phyloP scores from a whole-genome alignment of 2,797 vertebrate genomes.

The Muraenolepis orangiensis region DNA sequence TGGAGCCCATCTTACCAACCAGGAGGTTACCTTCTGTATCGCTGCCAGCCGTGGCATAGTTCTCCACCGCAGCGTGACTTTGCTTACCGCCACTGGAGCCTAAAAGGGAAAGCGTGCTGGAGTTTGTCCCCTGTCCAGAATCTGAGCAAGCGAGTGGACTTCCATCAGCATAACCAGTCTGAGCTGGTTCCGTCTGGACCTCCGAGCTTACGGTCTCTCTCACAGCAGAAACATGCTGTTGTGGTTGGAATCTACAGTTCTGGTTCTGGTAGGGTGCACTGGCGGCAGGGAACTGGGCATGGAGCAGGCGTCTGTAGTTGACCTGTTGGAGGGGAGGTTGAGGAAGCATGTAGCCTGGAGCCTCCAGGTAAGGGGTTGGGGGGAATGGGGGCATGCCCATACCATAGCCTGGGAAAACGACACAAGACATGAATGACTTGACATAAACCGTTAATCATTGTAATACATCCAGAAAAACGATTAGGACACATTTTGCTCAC shows the following conservation, averaged over 20 bases:
- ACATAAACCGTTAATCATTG: background rate
- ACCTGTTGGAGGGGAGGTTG: constrained; percentile 53
- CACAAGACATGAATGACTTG: background rate
- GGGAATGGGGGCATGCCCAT: constrained; percentile 61
- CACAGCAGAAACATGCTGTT: background rate
- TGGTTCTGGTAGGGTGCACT: constrained; percentile 35
- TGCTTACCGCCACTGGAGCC: constrained; percentile 29
- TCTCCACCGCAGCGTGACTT: background rate
- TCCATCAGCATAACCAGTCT: background rate
- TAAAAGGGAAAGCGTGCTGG: constrained; percentile 37
- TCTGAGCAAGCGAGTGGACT: constrained; percentile 39
- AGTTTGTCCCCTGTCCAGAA: constrained; percentile 49
- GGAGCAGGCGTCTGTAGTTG: constrained; percentile 52
- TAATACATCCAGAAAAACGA: background rate
- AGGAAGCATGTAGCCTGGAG: constrained; percentile 57
- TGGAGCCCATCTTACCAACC: background rate
- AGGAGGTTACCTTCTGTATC: background rate
- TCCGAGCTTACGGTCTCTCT: constrained; percentile 45
- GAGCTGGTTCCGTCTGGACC: constrained; percentile 58
- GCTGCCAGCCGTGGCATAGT: background rate
- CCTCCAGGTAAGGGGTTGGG: constrained; percentile 50
- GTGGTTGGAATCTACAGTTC: constrained; percentile 24
- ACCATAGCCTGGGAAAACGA: constrained; percentile 49
- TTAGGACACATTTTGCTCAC: constrained; percentile 31
- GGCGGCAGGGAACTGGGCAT: constrained; percentile 30